These are phyloP conservation scores for Xiphias gladius DNA, from an alignment of 2,113 vertebrate genomes.

Conservation along the genomic window DNA sequence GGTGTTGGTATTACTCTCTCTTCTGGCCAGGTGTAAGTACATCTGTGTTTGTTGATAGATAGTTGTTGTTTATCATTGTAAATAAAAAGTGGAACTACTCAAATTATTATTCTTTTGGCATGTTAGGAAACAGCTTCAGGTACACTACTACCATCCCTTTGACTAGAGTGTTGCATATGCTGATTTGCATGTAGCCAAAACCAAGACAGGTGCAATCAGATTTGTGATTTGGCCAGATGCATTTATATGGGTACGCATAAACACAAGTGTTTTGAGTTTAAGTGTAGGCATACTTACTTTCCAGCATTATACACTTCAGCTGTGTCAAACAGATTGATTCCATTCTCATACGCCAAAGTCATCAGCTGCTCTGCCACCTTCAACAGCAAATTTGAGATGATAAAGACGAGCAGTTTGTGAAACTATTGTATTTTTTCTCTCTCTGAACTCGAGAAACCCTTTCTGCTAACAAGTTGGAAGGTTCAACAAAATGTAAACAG, in stretches of 20 bases:
- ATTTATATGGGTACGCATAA: neutral
- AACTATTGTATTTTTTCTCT: neutral
- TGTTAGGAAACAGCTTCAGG: neutral
- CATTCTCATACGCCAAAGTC: conserved; percentile 95
- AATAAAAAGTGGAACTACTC: too few species aligned
- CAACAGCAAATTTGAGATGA: conserved; percentile 6
- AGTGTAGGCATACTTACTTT: conserved; percentile 85
- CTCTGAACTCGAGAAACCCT: neutral
- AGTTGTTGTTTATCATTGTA: too few species aligned
- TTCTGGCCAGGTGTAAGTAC: too few species aligned
- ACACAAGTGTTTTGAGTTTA: neutral
- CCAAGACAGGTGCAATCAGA: neutral
- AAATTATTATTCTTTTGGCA: too few species aligned
- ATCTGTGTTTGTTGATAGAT: too few species aligned
- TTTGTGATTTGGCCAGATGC: neutral
- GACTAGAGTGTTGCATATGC: too few species aligned
- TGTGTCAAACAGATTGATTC: conserved; percentile 96
- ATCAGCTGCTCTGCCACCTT: conserved; percentile 95
- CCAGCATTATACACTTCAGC: conserved; percentile 93
- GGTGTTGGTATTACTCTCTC: too few species aligned
- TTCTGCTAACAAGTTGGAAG: neutral
- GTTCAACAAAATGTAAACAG: too few species aligned
- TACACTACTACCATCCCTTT: too few species aligned
- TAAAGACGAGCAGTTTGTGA: neutral
- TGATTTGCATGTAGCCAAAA: too few species aligned